These are phyloP conservation scores for Pristiophorus japonicus DNA, from an alignment of 2,113 vertebrate genomes.

Conservation along the genomic window DNA sequence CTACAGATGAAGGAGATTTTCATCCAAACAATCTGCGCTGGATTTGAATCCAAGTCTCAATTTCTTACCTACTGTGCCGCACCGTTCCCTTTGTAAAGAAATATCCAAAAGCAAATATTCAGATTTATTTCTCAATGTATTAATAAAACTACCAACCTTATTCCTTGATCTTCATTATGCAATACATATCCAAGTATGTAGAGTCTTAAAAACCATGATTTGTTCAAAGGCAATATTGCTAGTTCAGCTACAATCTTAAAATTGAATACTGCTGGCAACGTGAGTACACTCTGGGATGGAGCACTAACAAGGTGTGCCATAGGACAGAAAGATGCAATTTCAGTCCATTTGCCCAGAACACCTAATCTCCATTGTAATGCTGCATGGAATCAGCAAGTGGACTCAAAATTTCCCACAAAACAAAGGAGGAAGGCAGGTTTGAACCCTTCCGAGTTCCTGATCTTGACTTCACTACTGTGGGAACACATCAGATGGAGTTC, in stretches of 20 bases:
- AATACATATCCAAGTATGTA: background rate
- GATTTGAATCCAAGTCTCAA: background rate
- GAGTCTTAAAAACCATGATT: background rate
- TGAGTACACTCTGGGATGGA: background rate
- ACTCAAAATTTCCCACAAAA: background rate
- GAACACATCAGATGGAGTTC: background rate
- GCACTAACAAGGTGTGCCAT: too few species aligned
- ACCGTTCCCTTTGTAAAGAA: background rate
- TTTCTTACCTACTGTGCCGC: background rate
- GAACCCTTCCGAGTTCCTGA: background rate
- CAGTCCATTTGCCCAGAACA: background rate
- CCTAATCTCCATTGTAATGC: background rate
- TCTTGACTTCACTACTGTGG: background rate
- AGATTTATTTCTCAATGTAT: background rate
- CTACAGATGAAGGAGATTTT: background rate
- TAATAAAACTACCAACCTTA: background rate
- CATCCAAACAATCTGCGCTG: background rate
- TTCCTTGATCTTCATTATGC: background rate
- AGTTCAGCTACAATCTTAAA: background rate
- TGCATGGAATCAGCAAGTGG: background rate
- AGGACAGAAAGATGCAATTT: background rate
- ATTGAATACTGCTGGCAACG: background rate
- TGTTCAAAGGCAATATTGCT: background rate
- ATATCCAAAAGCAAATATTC: background rate
- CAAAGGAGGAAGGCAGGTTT: background rate